Evolutionary conservation across 2,797 vertebrate genomes (phyloP), one percentile per base, ranked within the genome.

Genomic region (Coracias cyanogaster): DNA sequence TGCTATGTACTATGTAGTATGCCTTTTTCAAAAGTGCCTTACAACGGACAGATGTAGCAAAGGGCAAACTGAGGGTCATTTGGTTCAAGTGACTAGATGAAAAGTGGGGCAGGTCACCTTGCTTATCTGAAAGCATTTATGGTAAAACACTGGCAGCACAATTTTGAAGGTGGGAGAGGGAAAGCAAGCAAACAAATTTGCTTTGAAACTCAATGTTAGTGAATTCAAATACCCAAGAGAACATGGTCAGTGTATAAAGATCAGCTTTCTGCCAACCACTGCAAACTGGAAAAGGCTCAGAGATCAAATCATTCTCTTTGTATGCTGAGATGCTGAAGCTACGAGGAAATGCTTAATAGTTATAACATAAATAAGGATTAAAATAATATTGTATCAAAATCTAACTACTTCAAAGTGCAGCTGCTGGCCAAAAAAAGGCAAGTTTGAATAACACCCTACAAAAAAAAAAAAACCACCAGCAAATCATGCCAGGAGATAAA

Each of bases 191-290:
- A 89, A 67, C 2, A 29, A 77, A 76, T 25, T 70, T 2, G 11
- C 35, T 94, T 86, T 93, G 55, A 94, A 95, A 86, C 73, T 80
- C 66, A 77, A 20, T 52, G 16, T 52, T 89, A 55, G 43, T 71
- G 37, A 80, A 73, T 31, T 64, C 55, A 72, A 60, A 70, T 55
- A 69, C 35, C 28, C 62, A 79, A 48, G n/a, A 87, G 62, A 79
- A 66, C 8, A 37, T 1, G 5, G 35, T 67, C 29, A 19, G 15
- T 51, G 8, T 43, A 54, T 4, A 86, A 37, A 81, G n/a, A n/a
- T 82, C 37, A 76, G 7, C 28, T 80, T 70, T 62, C 39, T 77
- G 41, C 29, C 14, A 72, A 31, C 9, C 41, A 48, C 48, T 31
- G 39, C 46, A 89, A 86, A 84, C 46, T 25, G 21, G 14, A 90